These are phyloP conservation scores for Ammodytes marinus DNA, from an alignment of 2,113 vertebrate species.

Conservation along the genomic window DNA sequence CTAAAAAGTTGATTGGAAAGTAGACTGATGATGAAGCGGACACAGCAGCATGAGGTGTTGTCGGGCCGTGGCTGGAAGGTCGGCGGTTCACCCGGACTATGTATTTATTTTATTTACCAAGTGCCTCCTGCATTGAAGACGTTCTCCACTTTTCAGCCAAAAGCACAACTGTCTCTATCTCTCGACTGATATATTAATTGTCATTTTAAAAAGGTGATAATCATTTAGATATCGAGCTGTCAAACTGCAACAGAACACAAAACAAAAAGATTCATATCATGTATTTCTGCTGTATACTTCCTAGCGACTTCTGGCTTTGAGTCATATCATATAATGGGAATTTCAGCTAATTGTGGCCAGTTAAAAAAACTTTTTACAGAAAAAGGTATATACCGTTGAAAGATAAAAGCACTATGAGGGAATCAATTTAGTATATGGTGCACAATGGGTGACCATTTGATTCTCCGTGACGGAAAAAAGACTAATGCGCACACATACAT, in stretches of 20 bases:
- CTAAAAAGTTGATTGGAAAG: slow-evolving; percentile 71
- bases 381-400: neutral
- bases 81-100: slow-evolving; percentile 13
- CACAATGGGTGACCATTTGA: slow-evolving; percentile 3
- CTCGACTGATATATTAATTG: neutral
- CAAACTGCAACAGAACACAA: slow-evolving; percentile 37
- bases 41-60: slow-evolving; percentile 30
- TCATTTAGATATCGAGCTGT: slow-evolving; percentile 63
- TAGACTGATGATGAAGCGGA: slow-evolving; percentile 67
- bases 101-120: slow-evolving; percentile 1
- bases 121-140: neutral
- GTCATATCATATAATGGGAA: slow-evolving; percentile 9
- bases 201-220: slow-evolving; percentile 56
- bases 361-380: slow-evolving; percentile 45
- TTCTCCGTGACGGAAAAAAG: neutral
- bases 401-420: slow-evolving; percentile 2
- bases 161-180: slow-evolving; percentile 18
- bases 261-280: slow-evolving; percentile 57
- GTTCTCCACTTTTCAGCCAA: slow-evolving; percentile 16
- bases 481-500: neutral
- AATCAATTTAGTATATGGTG: slow-evolving; percentile 12
- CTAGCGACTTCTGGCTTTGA: slow-evolving; percentile 33
- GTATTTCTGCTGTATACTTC: slow-evolving; percentile 45
- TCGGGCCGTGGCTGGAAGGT: slow-evolving; percentile 10
- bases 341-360: slow-evolving; percentile 28